Percentiles rank a stretch among this genome's conserved stretches.
Conservation (phyloP, 2,113 vertebrate genomes). For the Rhodinocichla rosea region DNA sequence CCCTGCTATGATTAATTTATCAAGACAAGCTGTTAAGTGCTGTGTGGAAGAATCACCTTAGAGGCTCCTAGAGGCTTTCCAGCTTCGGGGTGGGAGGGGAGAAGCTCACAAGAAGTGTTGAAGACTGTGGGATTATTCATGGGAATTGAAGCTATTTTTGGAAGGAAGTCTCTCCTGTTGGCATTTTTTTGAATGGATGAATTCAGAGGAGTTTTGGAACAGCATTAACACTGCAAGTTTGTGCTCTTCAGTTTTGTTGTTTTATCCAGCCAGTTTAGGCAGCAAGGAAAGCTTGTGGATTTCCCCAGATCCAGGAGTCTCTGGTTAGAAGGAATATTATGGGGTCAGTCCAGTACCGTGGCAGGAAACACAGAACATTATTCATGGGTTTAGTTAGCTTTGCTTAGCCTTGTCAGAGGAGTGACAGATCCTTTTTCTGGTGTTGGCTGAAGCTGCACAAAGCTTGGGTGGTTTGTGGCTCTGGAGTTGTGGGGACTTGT, state of each 20-base stretch:
- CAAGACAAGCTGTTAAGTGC: constrained; percentile 22
- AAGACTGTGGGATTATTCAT: not conserved
- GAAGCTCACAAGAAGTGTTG: not conserved
- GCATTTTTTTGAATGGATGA: not conserved
- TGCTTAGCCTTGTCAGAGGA: not conserved
- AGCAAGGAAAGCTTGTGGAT: not conserved
- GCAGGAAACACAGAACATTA: not conserved
- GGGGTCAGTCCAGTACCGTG: not conserved
- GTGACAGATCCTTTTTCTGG: not conserved
- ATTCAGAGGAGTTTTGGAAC: not conserved
- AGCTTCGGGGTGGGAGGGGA: not conserved
- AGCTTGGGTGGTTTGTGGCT: not conserved
- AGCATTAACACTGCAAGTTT: not conserved
- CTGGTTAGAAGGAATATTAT: not conserved
- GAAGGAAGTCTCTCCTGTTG: not conserved
- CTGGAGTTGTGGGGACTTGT: not conserved
- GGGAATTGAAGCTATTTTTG: not conserved
- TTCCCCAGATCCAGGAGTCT: not conserved
- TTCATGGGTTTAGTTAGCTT: not conserved
- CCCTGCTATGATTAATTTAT: constrained; percentile 40
- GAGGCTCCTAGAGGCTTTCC: not conserved
- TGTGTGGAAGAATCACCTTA: not conserved
- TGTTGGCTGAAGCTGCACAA: not conserved
- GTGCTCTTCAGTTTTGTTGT: not conserved
- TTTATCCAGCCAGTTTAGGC: not conserved